Evolutionary conservation across 1,140 invertebrate species (phyloP).

Genomic region (Tetranychus urticae): DNA sequence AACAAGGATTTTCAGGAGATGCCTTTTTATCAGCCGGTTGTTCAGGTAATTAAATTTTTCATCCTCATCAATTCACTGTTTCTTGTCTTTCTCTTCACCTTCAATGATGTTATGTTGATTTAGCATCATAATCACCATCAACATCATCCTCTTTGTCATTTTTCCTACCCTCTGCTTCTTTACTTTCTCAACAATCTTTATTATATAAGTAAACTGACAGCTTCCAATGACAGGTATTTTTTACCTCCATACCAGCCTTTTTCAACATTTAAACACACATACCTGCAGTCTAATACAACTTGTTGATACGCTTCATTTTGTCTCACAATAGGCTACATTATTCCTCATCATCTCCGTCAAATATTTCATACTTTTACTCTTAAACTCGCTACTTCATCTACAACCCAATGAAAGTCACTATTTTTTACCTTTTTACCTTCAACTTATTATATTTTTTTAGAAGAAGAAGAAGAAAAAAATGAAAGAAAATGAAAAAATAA

Average conservation of each 20-base stretch:
- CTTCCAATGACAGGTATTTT: too few relatives aligned
- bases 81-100: background rate
- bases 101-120: background rate
- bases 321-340: background rate
- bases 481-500: too few relatives aligned
- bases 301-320: background rate
- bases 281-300: background rate
- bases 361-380: too few relatives aligned
- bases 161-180: too few relatives aligned
- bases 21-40: conserved; percentile 24
- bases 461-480: too few relatives aligned
- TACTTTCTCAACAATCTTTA: too few relatives aligned
- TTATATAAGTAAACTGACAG: background rate
- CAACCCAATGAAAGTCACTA: background rate
- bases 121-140: too few relatives aligned
- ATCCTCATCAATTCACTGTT: background rate
- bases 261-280: too few relatives aligned
- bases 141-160: too few relatives aligned
- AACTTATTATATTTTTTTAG: too few relatives aligned
- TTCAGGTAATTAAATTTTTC: background rate
- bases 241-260: too few relatives aligned
- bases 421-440: background rate
- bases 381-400: background rate
- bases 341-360: too few relatives aligned
- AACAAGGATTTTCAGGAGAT: conserved; percentile 48